Evolutionary conservation across 2,113 vertebrate species (phyloP).

Genomic region (Malurus cyaneus): DNA sequence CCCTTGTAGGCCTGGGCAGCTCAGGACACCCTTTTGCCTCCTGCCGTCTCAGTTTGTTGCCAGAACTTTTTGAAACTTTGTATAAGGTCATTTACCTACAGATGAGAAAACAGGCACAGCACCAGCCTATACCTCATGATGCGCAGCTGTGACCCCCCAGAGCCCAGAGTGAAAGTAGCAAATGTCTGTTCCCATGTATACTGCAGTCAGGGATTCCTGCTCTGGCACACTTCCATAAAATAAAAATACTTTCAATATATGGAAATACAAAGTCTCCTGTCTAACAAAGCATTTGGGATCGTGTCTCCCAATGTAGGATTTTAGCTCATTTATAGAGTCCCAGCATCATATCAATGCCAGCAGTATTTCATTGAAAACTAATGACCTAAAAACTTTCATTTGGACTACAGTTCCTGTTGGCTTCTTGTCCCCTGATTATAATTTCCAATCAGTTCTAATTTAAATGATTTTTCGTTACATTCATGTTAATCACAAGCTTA

Average conservation of each 20-base stretch:
- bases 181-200: neutral
- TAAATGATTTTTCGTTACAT: slow-evolving; percentile 28
- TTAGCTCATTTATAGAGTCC: neutral
- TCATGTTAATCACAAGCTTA: neutral
- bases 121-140: neutral
- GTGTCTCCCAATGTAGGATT: neutral
- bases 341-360: neutral
- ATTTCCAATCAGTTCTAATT: slow-evolving; percentile 1
- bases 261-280: neutral
- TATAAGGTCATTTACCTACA: neutral
- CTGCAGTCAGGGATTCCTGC: neutral
- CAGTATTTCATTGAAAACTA: neutral
- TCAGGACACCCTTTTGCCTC: neutral
- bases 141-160: neutral
- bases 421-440: neutral
- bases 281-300: neutral
- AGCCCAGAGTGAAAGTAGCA: neutral
- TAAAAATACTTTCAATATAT: neutral
- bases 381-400: neutral
- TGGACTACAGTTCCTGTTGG: neutral
- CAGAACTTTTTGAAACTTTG: neutral
- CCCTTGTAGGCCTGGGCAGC: neutral
- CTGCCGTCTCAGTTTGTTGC: neutral
- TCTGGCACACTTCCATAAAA: neutral
- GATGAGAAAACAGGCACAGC: neutral